Evolutionary conservation across 1,140 invertebrate genomes (phyloP), one percentile per base, ranked within the genome.

Genomic region (Conus ventricosus): DNA sequence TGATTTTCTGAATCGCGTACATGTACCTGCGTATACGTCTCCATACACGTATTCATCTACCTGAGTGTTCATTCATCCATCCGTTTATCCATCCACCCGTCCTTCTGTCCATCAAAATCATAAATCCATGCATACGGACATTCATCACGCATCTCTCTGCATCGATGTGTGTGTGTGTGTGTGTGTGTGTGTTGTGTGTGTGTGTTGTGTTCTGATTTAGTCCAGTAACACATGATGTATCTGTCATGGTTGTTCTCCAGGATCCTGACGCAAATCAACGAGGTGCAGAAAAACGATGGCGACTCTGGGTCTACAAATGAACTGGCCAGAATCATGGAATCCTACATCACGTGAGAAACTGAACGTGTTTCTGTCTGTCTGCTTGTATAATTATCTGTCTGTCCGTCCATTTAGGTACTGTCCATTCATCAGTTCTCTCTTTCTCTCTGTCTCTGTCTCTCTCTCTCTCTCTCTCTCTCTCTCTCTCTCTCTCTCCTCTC

Each of bases 281-380:
- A 87, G 13, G 27, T 75, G 20, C 39, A 87, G 67, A 87, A 85
- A 53, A 88, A 88, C 23, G 67, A 23, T 75, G 71, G 67, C 10
- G 85, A 67, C 4, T 80, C 54, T 55, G 67, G 63, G 57, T 86
- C 71, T 53, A 39, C 10, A 13, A 71, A 84, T 51, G 85, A 88
- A 51, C 55, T 93, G 80, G 88, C 87, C 15, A 88, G 91, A 88
- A 88, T 93, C 67, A 57, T 94, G 71, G 93, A 94, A 39, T 91
- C 92, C 25, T 93, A 93, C 87, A 87, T 92, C 53, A 93, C 88
- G 92, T 93, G 54, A 81, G 76, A 17, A 0, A 71, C 5, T 71
- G 67, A 7, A 17, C 20, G 23, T 6, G 6, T 6, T 71, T 71
- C 67, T 7, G 67, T 71, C 20, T 71, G 23, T 81, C 60, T 78